Percentiles rank a stretch among this genome's conserved stretches.
Evolutionary conservation across 2,888 invertebrate genomes (phyloP).

Genomic region (Diarsia mendica): DNA sequence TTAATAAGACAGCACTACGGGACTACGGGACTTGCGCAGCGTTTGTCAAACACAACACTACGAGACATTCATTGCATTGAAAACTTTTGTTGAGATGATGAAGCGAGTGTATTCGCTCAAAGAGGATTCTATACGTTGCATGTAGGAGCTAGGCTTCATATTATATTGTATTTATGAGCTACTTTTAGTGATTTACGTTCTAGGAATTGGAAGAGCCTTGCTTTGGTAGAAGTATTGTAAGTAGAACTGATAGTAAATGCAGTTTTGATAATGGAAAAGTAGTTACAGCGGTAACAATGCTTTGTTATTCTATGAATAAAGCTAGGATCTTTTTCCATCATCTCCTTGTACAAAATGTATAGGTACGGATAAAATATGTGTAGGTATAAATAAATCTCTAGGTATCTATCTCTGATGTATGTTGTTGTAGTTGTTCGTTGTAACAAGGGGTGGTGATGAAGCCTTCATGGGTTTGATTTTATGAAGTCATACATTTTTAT

Average conservation of each 20-base stretch:
- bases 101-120: conserved; percentile 26
- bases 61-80: conserved; percentile 48
- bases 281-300: neutral
- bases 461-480: neutral
- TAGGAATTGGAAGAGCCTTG: neutral
- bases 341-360: neutral
- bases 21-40: conserved; percentile 24
- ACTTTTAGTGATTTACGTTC: neutral
- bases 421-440: no score
- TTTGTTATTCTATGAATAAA: neutral
- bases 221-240: neutral
- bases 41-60: conserved; percentile 47
- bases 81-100: conserved; percentile 52
- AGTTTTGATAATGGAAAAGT: neutral
- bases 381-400: no score
- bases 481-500: neutral
- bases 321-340: neutral
- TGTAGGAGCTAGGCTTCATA: conserved; percentile 6
- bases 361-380: neutral
- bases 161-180: conserved; percentile 14
- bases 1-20: conserved; percentile 11
- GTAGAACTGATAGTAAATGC: neutral
- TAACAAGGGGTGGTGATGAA: neutral
- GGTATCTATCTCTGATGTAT: no score
- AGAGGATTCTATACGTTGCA: conserved; percentile 17